phyloP scores from a whole-genome alignment of 2,888 invertebrate species.

The Drosophila algonquin region DNA sequence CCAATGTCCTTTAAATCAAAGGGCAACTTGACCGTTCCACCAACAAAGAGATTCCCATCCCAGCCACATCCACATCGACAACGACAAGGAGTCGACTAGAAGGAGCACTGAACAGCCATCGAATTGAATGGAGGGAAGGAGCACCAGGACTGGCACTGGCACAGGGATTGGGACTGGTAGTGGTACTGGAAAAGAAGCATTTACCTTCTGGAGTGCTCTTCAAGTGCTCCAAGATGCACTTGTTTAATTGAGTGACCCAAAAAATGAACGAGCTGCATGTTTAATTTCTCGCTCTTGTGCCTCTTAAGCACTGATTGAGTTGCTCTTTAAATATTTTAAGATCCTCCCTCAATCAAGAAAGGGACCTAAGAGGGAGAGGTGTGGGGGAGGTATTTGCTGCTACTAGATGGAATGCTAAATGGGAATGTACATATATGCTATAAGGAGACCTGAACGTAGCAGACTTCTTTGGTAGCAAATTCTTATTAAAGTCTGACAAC shows the following conservation, averaged over 20 bases:
- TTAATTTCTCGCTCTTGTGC: slow-evolving; percentile 52
- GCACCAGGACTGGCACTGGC: slow-evolving; percentile 5
- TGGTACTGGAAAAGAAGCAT: slow-evolving; percentile 12
- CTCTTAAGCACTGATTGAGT: slow-evolving; percentile 56
- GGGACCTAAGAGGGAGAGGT: slow-evolving; percentile 15
- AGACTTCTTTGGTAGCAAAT: background rate
- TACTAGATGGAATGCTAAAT: too few relatives aligned
- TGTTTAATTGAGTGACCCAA: slow-evolving; percentile 60
- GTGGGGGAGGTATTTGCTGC: background rate
- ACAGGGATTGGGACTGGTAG: background rate
- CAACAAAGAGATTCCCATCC: slow-evolving; percentile 51
- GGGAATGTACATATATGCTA: too few relatives aligned
- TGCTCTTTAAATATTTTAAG: slow-evolving; percentile 55
- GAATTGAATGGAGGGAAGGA: slow-evolving; percentile 11
- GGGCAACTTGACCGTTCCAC: slow-evolving; percentile 62
- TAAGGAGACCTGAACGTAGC: too few relatives aligned
- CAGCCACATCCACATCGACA: slow-evolving; percentile 2
- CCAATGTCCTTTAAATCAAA: slow-evolving; percentile 69
- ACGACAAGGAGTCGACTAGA: slow-evolving; percentile 18
- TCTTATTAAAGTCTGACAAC: background rate
- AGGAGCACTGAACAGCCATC: slow-evolving; percentile 30
- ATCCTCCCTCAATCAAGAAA: background rate
- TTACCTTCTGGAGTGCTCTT: slow-evolving; percentile 49
- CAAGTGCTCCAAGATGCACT: slow-evolving; percentile 60
- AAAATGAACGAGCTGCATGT: slow-evolving; percentile 59